Base-by-base conservation (phyloP, 35 echinoderm and acorn worm species). In the Ptychodera flava region DNA sequence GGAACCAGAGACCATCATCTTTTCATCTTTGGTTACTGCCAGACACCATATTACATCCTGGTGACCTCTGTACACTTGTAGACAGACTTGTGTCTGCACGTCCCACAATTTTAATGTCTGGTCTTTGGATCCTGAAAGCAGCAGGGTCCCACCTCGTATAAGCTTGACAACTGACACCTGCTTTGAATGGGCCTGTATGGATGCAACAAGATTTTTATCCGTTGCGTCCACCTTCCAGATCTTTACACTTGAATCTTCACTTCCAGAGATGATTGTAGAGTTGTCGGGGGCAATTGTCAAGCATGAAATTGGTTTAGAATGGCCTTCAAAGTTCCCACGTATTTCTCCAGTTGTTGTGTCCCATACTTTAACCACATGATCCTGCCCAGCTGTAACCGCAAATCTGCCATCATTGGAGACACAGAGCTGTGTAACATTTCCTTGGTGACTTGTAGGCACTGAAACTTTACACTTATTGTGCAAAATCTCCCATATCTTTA, bases 51-150 rank as follows among this genome's bases (percentile, higher is more conserved):
- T 82, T 16, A 80, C 89, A 28, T 90, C 79, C 34, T 34, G 53
- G 45, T 85, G 89, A 22, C 36, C 16, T 85, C 53, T 78, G 28
- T 35, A 28, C 29, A 83, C 86, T 28, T 84, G 81, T 15, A 93
- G 31, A 52, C 88, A 85, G 27, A 80, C 38, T 0, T 85, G 82
- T 33, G 29, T 86, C 0, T 76, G 76, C 37, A 93, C 28, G 38
- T 79, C 37, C 94, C 94, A 97, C 32, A 97, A 86, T 82, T 93
- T 93, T 22, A 97, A 86, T 1, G 85, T 90, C 28, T 92, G 91
- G 78, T 97, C 91, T 78, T 90, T 93, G 35, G 88, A 93, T 35
- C 91, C 94, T 14, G 91, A 78, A 31, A 92, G 77, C 1, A 92
- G 0, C 27, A 92, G 35, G 10, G 37, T 28, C 38, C n/a, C 28